These are phyloP conservation scores for Silurus glanis DNA, from an alignment of 2,113 vertebrate genomes.

Conservation along the genomic window DNA sequence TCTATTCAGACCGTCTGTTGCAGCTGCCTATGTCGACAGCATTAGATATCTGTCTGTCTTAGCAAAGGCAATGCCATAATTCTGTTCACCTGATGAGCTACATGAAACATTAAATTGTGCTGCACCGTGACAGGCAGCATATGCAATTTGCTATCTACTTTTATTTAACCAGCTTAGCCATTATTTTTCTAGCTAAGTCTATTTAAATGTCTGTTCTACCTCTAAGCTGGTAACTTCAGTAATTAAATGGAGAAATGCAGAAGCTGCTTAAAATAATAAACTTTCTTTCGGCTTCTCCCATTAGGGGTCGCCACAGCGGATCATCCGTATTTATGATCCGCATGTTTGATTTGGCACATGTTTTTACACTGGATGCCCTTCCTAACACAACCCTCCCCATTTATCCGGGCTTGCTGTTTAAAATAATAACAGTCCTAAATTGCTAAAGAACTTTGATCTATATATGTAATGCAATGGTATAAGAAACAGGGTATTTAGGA, in stretches of 20 bases:
- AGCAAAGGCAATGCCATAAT: background rate
- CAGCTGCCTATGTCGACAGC: background rate
- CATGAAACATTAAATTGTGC: background rate
- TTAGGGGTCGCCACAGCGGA: too few species aligned
- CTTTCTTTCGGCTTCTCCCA: too few species aligned
- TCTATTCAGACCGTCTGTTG: background rate
- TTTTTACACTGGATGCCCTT: too few species aligned
- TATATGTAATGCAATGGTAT: background rate
- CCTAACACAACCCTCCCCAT: too few species aligned
- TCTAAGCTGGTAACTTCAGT: background rate
- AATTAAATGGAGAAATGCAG: background rate
- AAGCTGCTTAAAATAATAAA: background rate
- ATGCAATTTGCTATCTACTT: background rate
- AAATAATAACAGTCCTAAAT: background rate
- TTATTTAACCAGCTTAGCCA: background rate
- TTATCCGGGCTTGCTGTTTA: background rate
- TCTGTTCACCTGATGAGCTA: background rate
- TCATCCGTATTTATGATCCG: too few species aligned
- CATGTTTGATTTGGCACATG: too few species aligned
- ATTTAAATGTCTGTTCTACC: background rate
- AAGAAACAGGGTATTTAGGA: background rate
- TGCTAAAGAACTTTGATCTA: background rate
- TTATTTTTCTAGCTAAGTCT: background rate
- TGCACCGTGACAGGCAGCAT: background rate
- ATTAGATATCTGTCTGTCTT: background rate